phyloP scores from a whole-genome alignment of 1,140 invertebrate species.

The Philaenus spumarius region DNA sequence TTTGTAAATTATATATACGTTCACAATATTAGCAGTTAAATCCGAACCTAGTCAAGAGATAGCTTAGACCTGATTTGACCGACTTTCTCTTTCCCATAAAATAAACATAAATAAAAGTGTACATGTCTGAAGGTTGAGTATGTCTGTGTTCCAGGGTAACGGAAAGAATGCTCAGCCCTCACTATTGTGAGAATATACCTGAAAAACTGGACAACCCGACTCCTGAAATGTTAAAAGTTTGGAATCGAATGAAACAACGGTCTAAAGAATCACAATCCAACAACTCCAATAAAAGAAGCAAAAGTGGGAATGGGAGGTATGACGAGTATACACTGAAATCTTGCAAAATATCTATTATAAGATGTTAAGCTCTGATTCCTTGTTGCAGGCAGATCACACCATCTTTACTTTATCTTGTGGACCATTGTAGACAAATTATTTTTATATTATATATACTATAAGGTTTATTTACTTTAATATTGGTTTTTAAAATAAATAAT shows the following conservation, averaged over 20 bases:
- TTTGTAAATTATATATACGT: no score
- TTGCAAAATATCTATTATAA: background rate
- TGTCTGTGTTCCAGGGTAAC: background rate
- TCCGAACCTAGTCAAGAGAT: no score
- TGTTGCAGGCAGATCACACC: no score
- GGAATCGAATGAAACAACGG: constrained; percentile 41
- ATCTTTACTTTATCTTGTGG: background rate
- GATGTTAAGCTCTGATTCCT: background rate
- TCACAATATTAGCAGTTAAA: no score
- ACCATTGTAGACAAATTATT: background rate
- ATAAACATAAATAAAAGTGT: no score
- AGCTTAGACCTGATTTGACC: no score
- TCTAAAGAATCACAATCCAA: constrained; percentile 22
- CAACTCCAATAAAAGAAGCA: constrained; percentile 8
- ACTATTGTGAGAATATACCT: background rate
- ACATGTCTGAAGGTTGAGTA: no score
- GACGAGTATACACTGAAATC: constrained; percentile 16
- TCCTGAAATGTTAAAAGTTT: constrained; percentile 46
- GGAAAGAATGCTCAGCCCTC: background rate
- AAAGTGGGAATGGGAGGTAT: no score
- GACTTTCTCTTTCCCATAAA: no score
- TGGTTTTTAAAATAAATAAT: no score
- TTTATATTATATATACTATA: background rate
- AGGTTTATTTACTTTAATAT: background rate
- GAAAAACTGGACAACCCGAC: constrained; percentile 37